Evolutionary conservation across 2,888 invertebrate species (phyloP), one percentile per base, ranked within the genome.

Genomic region (Lomographa bimaculata): DNA sequence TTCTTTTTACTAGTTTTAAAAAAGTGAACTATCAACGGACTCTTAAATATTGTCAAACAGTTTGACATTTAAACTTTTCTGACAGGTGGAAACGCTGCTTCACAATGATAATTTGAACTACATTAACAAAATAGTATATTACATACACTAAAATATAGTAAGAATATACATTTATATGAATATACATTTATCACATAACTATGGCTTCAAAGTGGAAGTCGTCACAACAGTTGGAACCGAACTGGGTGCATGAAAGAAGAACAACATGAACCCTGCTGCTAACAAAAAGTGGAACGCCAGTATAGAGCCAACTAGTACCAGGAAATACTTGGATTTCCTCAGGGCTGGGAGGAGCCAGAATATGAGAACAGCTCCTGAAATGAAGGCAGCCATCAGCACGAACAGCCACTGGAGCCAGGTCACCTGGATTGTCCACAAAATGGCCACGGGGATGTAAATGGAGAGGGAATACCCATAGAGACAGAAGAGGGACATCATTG

Each of bases 391-490:
- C 55, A 94, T 85, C 18, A 95, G 81, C 0, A 97, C 96, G 27
- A 98, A 90, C 3, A 94, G 67, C 98, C 98, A 98, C 66, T 97
- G 97, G 14, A 98, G 89, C 91, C 95, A 92, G 9, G 90, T 90
- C 6, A 93, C 91, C 76, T 94, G 95, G 60, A 98, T 95, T 0
- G 96, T 94, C 97, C 98, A 98, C 20, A 98, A 86, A 50, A 98
- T 92, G 1, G 98, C 96, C 4, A 97, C 95, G 2, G 98, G 98
- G 64, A 99, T 93, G 82, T 97, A 99, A 64, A 98, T 96, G 16
- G 97, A 93, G 25, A 99, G 87, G 0, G 98, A 98, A 79, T 99
- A 99, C 4, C 98, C 99, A 70, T 98, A 99, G 5, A 98, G 91
- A 75, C 98, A 98, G 69, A 98, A 92, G 5, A 98, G 90, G 53